phyloP scores from a whole-genome alignment of 1,140 invertebrate species.

The Rhynchophorus ferrugineus region DNA sequence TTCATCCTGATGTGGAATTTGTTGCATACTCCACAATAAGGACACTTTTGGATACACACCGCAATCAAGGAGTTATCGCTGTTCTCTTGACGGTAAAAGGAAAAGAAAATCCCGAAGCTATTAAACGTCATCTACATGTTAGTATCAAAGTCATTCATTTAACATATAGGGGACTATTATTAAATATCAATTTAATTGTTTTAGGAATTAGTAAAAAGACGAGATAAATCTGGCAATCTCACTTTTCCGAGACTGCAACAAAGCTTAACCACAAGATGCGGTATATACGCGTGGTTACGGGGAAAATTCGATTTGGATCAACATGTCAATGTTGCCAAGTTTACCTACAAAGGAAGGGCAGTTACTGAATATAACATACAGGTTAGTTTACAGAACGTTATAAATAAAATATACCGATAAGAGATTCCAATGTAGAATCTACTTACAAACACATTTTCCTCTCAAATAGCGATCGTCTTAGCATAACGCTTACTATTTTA shows the following conservation, averaged over 20 bases:
- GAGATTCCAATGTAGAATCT: too few relatives aligned
- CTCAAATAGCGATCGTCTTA: neutral
- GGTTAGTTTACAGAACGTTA: conserved; percentile 39
- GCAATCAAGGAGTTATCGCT: conserved; percentile 63
- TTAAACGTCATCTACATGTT: conserved; percentile 36
- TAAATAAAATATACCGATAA: neutral
- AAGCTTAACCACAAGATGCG: conserved; percentile 54
- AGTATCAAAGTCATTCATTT: conserved; percentile 8
- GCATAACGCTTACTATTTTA: too few relatives aligned
- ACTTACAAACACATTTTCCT: neutral
- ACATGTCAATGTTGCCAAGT: conserved; percentile 56
- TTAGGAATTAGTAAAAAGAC: conserved; percentile 48
- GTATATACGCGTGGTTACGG: conserved; percentile 60
- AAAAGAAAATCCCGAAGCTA: conserved; percentile 31
- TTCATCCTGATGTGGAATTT: conserved; percentile 49
- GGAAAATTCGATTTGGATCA: conserved; percentile 61
- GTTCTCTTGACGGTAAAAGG: conserved; percentile 57
- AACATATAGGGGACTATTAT: too few relatives aligned
- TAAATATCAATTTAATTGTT: conserved; percentile 15
- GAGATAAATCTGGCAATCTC: conserved; percentile 48
- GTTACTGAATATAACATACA: conserved; percentile 67
- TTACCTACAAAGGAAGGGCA: conserved; percentile 55
- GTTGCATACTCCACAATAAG: conserved; percentile 55
- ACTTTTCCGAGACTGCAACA: conserved; percentile 54
- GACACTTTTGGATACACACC: conserved; percentile 56